Evolutionary conservation across 2,797 vertebrate genomes (phyloP).

Genomic region (Clarias platycephalus): DNA sequence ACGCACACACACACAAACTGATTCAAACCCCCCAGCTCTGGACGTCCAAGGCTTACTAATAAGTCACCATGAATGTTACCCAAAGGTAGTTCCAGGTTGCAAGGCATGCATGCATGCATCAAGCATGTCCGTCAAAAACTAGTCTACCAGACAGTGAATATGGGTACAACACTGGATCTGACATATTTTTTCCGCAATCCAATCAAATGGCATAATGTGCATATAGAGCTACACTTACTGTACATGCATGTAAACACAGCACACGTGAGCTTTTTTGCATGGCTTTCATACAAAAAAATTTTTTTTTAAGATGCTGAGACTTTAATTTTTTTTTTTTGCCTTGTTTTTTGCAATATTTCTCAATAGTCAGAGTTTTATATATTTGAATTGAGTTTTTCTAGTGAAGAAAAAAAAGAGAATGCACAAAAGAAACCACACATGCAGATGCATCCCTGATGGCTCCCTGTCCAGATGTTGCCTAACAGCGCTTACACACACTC

Average conservation of each 20-base stretch:
- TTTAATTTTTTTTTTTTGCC: neutral
- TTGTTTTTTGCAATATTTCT: neutral
- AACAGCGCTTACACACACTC: neutral
- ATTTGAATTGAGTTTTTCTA: neutral
- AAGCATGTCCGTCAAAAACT: neutral
- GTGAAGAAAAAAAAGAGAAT: neutral
- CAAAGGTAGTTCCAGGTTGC: neutral
- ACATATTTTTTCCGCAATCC: neutral
- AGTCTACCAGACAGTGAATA: neutral
- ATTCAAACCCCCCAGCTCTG: no score
- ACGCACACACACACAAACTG: no score
- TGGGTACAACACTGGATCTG: neutral
- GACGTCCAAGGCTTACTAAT: no score
- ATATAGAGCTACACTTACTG: neutral
- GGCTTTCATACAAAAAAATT: neutral
- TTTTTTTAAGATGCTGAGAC: neutral
- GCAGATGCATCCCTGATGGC: neutral
- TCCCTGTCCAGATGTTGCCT: conserved; percentile 22
- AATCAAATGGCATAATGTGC: neutral
- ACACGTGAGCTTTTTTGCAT: neutral
- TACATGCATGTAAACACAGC: neutral
- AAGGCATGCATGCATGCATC: neutral
- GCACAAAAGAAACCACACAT: neutral
- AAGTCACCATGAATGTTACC: no score
- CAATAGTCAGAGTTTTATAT: neutral